A percentile compares a stretch with the other conserved stretches of the same genome.
Evolutionary conservation across 2,113 vertebrate genomes (phyloP).

Genomic region (Casuarius casuarius): DNA sequence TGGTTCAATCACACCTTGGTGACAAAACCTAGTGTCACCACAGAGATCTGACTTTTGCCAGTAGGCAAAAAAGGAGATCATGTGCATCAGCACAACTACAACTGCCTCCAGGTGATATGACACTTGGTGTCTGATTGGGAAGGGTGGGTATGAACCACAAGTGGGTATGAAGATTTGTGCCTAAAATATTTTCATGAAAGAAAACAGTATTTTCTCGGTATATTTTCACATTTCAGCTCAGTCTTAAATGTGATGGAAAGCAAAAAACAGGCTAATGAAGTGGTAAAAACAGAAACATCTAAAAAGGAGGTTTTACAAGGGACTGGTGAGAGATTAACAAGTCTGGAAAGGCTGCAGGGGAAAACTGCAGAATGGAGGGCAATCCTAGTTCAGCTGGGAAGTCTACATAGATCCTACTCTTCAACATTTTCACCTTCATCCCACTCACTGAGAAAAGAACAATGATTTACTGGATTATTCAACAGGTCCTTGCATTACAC

Average conservation of each 20-base stretch:
- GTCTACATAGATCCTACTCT: not conserved
- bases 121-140: not conserved
- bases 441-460: not conserved
- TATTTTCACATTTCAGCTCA: not conserved
- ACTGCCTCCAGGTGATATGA: not conserved
- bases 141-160: not conserved
- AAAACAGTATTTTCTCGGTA: not conserved
- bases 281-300: not conserved
- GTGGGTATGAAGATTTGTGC: not conserved
- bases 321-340: not conserved
- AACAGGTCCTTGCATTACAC: not conserved
- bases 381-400: not conserved
- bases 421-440: not conserved
- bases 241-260: not conserved
- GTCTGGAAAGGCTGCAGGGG: not conserved
- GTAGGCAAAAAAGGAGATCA: not conserved
- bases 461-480: not conserved
- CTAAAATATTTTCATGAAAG: not conserved
- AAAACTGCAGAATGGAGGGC: not conserved
- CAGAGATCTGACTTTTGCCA: not conserved
- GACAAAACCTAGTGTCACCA: not conserved
- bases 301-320: not conserved
- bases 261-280: not conserved
- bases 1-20: not conserved
- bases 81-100: not conserved